Evolutionary conservation across 1,140 invertebrate genomes (phyloP).

Genomic region (Drosophila neocordata): DNA sequence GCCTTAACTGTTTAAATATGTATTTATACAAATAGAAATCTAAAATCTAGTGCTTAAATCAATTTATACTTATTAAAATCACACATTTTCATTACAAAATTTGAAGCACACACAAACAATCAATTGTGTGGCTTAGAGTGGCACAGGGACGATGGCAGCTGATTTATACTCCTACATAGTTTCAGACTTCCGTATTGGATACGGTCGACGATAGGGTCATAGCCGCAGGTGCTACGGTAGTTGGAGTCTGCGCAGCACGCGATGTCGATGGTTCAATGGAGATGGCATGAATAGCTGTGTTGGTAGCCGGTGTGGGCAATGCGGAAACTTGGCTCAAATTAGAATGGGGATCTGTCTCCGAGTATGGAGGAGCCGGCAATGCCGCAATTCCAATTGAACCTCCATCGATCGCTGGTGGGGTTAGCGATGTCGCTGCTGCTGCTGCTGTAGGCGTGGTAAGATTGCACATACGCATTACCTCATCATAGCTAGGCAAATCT

Average conservation of each 20-base stretch:
- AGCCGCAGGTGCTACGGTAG: constrained; percentile 15
- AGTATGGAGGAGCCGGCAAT: constrained; percentile 70
- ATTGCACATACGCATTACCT: constrained; percentile 80
- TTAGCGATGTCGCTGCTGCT: constrained; percentile 18
- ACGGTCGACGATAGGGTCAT: constrained; percentile 23
- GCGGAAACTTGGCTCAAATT: background rate
- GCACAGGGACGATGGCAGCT: constrained; percentile 44
- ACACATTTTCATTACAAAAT: constrained; percentile 67
- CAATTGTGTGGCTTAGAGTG: constrained; percentile 62
- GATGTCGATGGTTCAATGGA: constrained; percentile 64
- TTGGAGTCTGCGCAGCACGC: constrained; percentile 57
- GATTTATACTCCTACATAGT: background rate
- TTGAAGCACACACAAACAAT: constrained; percentile 52
- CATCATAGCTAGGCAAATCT: constrained; percentile 77
- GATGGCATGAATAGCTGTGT: constrained; percentile 17
- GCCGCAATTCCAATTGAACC: constrained; percentile 57
- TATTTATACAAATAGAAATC: constrained; percentile 64
- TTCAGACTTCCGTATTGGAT: constrained; percentile 34
- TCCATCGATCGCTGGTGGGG: constrained; percentile 24
- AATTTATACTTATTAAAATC: constrained; percentile 66
- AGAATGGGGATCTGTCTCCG: constrained; percentile 55
- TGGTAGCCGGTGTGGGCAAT: background rate
- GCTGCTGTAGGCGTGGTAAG: constrained; percentile 62
- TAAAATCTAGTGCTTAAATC: constrained; percentile 53
- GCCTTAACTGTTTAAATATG: constrained; percentile 63